Conservation (phyloP, 2,113 vertebrate genomes). For the Alligator mississippiensis region DNA sequence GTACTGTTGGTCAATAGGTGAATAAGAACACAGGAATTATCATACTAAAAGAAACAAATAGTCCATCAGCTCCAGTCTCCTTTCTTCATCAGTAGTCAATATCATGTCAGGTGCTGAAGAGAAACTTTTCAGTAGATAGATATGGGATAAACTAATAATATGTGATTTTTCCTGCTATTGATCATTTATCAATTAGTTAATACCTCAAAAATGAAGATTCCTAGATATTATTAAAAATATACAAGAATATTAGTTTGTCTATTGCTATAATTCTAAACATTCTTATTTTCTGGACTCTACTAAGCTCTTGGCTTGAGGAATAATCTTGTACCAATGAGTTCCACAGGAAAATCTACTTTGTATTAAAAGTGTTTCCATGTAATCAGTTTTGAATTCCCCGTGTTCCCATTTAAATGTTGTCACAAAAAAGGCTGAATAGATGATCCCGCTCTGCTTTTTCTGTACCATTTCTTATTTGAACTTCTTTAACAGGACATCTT, state of each 20-base stretch:
- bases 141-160: neutral
- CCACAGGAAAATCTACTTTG: neutral
- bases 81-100: neutral
- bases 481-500: neutral
- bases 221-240: too few relatives aligned
- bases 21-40: neutral
- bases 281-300: neutral
- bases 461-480: neutral
- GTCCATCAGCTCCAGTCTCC: neutral
- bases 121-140: neutral
- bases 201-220: too few relatives aligned
- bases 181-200: neutral
- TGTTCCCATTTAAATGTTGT: neutral
- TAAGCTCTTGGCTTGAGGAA: neutral
- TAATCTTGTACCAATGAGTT: neutral
- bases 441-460: neutral
- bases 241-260: too few relatives aligned
- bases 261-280: neutral
- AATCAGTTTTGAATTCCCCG: neutral
- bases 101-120: neutral
- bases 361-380: neutral
- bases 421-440: neutral
- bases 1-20: neutral
- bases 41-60: neutral
- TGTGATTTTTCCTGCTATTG: neutral